Base-by-base conservation (phyloP, 2,113 vertebrate species). In the Epinephelus cyanopodus region DNA sequence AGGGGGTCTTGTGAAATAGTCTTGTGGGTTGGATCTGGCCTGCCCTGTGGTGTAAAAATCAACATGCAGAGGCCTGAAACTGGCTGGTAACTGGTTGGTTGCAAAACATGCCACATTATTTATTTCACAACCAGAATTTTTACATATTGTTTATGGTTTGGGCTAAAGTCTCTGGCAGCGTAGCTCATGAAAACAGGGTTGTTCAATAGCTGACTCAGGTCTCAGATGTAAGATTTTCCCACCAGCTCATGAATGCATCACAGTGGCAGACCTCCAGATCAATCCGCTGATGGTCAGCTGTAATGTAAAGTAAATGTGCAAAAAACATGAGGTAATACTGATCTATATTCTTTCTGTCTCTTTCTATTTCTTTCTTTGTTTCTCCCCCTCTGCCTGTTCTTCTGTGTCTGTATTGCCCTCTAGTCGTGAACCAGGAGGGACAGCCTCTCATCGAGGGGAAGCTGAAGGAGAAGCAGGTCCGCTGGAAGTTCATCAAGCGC, bases 401-500 rank as follows among this genome's bases (percentile, higher is more conserved):
- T 27, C 1, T 54, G 37, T 82, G n/a, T 79, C n/a, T 81, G 8
- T 87, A 47, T 65, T 33, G 1, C 62, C 81, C 52, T 81, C 52
- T 86, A 99, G 98, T 95, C 3, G 87, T 99, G 68, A 97, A 99
- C 90, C 96, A 97, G 92, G 97, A 97, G 0, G 98, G 97, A 58
- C 97, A 97, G 47, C 98, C 98, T 50, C 96, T 99, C 86, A 99
- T 99, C 0, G 98, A 99, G 94, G 98, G 98, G 65, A 97, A 95
- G 90, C 95, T 99, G 54, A 99, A 99, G 87, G 98, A 99, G 94
- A 99, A 99, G 85, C 98, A 99, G 90, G 96, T 99, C 33, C 94
- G 96, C 69, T 99, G 98, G 98, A 99, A 97, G 94, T 98, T 99
- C 78, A 99, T 98, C 93, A 99, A 97, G 83, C 95, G 97, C 85